phyloP scores from a whole-genome alignment of 2,113 vertebrate genomes.

The Conger conger region DNA sequence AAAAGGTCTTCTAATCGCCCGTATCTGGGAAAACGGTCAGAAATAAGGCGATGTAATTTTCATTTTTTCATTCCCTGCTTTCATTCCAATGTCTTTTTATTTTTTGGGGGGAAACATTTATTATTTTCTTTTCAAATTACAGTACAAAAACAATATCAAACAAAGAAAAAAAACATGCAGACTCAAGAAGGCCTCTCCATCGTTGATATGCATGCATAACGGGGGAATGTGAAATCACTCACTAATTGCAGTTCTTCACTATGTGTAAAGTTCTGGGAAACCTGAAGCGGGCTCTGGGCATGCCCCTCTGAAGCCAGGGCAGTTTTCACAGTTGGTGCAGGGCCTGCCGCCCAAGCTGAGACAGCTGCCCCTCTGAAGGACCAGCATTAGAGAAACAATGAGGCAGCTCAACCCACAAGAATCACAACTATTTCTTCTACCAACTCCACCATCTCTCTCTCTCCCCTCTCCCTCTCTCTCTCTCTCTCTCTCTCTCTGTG shows the following conservation, averaged over 20 bases:
- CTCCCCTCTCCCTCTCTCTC: constrained; percentile 21
- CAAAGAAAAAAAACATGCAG: background rate
- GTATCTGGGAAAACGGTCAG: background rate
- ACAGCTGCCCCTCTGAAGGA: constrained; percentile 26
- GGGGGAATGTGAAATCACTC: constrained; percentile 7
- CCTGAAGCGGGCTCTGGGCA: constrained; percentile 10
- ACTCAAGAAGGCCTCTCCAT: background rate
- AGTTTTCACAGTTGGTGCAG: constrained; percentile 22
- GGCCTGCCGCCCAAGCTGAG: constrained; percentile 7
- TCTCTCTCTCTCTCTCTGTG: constrained; percentile 18
- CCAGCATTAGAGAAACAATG: constrained; percentile 31
- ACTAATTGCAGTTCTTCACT: constrained; percentile 15
- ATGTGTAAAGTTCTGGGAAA: constrained; percentile 7
- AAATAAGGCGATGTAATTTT: background rate
- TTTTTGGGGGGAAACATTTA: background rate
- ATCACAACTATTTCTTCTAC: constrained; percentile 38
- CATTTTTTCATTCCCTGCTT: background rate
- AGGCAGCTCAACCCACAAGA: constrained; percentile 6
- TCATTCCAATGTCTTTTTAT: background rate
- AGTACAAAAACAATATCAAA: background rate
- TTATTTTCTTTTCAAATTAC: background rate
- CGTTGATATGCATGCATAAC: constrained; percentile 14
- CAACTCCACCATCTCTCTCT: constrained; percentile 5
- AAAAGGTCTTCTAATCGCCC: too few relatives aligned
- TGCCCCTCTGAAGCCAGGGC: background rate